Evolutionary conservation across 2,888 invertebrate genomes (phyloP).

Genomic region (Eurytoma adleriae): DNA sequence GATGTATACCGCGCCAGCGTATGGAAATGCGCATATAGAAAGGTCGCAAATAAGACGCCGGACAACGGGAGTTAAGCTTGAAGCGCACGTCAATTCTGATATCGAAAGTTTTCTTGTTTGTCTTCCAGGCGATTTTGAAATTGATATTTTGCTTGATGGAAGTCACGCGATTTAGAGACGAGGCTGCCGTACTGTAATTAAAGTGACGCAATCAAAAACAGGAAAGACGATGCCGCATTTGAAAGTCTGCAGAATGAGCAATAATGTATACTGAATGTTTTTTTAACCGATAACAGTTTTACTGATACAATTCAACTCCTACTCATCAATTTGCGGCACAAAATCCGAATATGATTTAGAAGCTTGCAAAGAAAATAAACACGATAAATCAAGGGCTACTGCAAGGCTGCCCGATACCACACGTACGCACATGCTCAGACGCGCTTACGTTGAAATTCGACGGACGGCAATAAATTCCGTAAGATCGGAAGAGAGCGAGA

Average conservation of each 20-base stretch:
- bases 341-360: neutral
- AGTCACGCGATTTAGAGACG: neutral
- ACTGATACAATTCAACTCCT: neutral
- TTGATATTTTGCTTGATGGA: constrained; percentile 3
- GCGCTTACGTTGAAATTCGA: constrained; percentile 33
- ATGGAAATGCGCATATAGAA: constrained; percentile 49
- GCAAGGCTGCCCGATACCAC: neutral
- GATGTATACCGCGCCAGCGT: constrained; percentile 1
- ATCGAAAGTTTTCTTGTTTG: constrained; percentile 15
- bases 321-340: neutral
- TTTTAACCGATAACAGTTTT: too few species aligned
- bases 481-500: constrained; percentile 53
- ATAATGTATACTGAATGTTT: too few species aligned
- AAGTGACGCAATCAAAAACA: too few species aligned
- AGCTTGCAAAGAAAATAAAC: constrained; percentile 11
- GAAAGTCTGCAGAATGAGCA: too few species aligned
- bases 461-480: constrained; percentile 59
- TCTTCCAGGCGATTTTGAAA: constrained; percentile 5
- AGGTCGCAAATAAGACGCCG: constrained; percentile 48
- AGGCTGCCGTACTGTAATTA: too few species aligned
- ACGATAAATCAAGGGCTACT: constrained; percentile 34
- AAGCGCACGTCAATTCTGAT: neutral
- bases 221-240: too few species aligned
- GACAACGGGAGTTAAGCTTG: constrained; percentile 13
- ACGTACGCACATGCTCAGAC: neutral